These are phyloP conservation scores for Pyrrhura leucotis DNA, from an alignment of 2,797 vertebrate species.

Conservation along the genomic window DNA sequence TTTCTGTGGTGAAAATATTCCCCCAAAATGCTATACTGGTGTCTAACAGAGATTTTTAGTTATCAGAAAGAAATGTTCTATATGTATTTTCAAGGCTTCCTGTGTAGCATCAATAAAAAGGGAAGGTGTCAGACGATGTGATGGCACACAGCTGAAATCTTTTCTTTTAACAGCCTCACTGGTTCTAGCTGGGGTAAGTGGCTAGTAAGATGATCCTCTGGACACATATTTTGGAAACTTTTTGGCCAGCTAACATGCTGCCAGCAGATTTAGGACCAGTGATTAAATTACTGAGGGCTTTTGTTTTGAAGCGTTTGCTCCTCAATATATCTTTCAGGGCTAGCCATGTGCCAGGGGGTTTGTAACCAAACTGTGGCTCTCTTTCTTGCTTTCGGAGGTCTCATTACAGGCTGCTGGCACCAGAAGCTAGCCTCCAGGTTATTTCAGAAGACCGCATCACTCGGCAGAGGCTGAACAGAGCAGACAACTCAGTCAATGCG, in stretches of 20 bases:
- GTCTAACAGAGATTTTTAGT: neutral
- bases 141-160: neutral
- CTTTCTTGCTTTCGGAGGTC: conserved; percentile 32
- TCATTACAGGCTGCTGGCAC: conserved; percentile 24
- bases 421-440: neutral
- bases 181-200: neutral
- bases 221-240: conserved; percentile 12
- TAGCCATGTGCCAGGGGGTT: conserved; percentile 1
- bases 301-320: conserved; percentile 20
- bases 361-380: conserved; percentile 28
- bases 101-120: neutral
- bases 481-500: neutral
- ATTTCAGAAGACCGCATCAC: neutral
- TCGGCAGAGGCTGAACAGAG: neutral
- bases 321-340: conserved; percentile 51
- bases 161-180: neutral
- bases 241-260: neutral
- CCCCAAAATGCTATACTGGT: neutral
- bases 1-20: neutral
- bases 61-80: neutral
- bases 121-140: neutral
- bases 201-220: conserved; percentile 8
- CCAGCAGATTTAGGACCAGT: conserved; percentile 12
- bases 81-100: neutral
- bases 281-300: conserved; percentile 45